Conservation (phyloP, 2,797 vertebrate species). For the Sebastiscus tertius region DNA sequence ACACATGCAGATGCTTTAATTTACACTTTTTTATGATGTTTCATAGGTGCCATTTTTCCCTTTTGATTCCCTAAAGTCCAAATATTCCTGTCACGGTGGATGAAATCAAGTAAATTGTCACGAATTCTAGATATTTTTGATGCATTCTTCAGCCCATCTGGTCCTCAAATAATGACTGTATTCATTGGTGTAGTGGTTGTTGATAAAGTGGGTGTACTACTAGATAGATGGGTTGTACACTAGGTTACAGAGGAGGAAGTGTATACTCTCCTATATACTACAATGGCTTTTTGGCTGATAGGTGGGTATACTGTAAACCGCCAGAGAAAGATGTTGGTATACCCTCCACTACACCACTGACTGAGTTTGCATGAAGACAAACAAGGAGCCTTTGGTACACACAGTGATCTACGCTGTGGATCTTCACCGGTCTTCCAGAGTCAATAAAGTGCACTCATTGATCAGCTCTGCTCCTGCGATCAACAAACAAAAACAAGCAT, state of each 20-base stretch:
- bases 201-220: too few species aligned
- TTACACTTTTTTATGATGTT: background rate
- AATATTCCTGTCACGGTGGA: background rate
- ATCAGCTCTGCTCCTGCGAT: background rate
- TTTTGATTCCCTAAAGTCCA: background rate
- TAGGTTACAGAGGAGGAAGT: too few species aligned
- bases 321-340: too few species aligned
- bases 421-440: background rate
- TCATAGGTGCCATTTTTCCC: background rate
- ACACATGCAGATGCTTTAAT: background rate
- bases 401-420: background rate
- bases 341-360: background rate
- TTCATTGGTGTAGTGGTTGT: rapidly evolving
- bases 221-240: too few species aligned
- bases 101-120: background rate
- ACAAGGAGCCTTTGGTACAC: background rate
- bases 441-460: background rate
- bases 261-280: too few species aligned
- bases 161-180: background rate
- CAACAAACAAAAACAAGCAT: background rate
- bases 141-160: background rate
- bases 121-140: background rate
- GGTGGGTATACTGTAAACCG: too few species aligned
- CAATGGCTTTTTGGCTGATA: too few species aligned
- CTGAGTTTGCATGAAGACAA: background rate